Conservation (phyloP, 2,797 vertebrate genomes). For the Hyperoplus immaculatus region DNA sequence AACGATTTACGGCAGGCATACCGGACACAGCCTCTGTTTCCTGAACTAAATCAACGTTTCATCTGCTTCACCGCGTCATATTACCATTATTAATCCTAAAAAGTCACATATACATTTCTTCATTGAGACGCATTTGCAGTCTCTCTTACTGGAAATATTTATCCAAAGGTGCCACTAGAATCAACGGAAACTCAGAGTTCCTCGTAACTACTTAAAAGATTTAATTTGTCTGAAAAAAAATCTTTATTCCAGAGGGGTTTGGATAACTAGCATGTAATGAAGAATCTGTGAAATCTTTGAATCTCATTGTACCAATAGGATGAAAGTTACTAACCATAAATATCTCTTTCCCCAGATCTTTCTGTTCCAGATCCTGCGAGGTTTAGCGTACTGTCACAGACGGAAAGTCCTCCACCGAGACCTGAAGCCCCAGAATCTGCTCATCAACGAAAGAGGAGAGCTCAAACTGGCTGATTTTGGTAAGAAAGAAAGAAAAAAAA, state of each 20-base stretch:
- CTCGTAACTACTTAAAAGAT: not conserved
- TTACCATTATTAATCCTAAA: no score
- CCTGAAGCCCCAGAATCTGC: slow-evolving; percentile 88
- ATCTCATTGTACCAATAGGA: not conserved
- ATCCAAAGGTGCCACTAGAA: no score
- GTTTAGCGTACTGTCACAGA: slow-evolving; percentile 86
- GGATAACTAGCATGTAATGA: not conserved
- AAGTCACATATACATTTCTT: no score
- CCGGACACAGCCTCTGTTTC: no score
- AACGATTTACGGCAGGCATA: no score
- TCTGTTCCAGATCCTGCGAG: slow-evolving; percentile 86
- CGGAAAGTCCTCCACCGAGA: slow-evolving; percentile 88
- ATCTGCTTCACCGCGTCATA: no score
- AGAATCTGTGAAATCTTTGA: not conserved
- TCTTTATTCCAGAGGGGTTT: not conserved
- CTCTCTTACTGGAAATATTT: no score
- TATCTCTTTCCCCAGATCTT: slow-evolving; percentile 78
- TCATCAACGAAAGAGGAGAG: slow-evolving; percentile 87
- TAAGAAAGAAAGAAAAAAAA: slow-evolving; percentile 69
- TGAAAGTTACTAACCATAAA: not conserved
- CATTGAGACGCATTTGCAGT: no score
- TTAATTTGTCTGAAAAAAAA: not conserved
- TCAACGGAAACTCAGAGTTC: no score
- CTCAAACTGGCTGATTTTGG: slow-evolving; percentile 89
- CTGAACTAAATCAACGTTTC: no score